Evolutionary conservation across 2,888 invertebrate species (phyloP).

Genomic region (Caradrina clavipalpis): DNA sequence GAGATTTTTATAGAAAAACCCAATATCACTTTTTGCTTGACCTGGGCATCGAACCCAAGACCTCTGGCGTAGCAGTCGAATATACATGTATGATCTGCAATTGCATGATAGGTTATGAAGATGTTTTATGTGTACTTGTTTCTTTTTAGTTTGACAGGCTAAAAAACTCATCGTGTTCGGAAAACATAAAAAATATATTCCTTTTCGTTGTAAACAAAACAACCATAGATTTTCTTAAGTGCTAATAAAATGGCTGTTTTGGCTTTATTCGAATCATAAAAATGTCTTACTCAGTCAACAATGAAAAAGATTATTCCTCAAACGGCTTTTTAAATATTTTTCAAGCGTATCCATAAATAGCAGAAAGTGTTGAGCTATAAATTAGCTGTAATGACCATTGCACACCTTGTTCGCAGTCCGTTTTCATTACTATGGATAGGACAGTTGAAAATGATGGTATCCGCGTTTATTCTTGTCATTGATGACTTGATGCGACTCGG

Average conservation of each 20-base stretch:
- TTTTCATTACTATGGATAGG: constrained; percentile 47
- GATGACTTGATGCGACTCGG: constrained; percentile 43
- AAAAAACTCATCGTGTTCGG: neutral
- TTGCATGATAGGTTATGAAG: neutral
- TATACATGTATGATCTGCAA: neutral
- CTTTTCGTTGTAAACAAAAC: constrained; percentile 24
- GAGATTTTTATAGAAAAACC: no score
- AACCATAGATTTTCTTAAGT: constrained; percentile 36
- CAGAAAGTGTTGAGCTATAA: constrained; percentile 47
- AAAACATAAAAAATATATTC: constrained; percentile 4
- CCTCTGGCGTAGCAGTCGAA: no score
- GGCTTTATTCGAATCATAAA: constrained; percentile 32
- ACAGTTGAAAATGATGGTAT: constrained; percentile 39
- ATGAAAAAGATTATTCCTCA: constrained; percentile 26
- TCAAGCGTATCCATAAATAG: constrained; percentile 28
- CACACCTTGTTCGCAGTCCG: constrained; percentile 41
- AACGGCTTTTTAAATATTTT: constrained; percentile 44
- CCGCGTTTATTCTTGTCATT: constrained; percentile 53
- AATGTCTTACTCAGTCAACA: constrained; percentile 23
- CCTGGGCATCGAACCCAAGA: no score
- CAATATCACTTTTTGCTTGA: no score
- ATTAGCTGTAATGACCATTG: constrained; percentile 41
- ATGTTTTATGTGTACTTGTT: neutral
- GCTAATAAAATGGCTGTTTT: constrained; percentile 37
- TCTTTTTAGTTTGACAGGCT: neutral